phyloP scores from a whole-genome alignment of 2,888 invertebrate genomes.

The Meganola albula region DNA sequence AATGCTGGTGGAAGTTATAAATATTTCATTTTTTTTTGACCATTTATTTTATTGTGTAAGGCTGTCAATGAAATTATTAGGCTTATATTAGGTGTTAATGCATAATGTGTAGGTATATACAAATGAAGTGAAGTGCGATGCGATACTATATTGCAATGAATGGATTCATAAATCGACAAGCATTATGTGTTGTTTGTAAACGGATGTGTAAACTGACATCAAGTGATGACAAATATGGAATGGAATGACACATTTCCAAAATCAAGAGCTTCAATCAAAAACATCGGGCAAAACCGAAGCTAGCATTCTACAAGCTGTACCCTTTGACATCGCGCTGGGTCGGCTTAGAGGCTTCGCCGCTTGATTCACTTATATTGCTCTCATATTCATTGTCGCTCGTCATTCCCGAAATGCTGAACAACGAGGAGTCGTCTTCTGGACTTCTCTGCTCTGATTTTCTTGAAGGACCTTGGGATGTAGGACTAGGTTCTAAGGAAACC shows the following conservation, averaged over 20 bases:
- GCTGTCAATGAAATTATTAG: constrained; percentile 17
- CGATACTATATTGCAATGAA: constrained; percentile 14
- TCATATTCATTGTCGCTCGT: constrained; percentile 77
- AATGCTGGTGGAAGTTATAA: too few relatives aligned
- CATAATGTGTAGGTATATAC: constrained; percentile 14
- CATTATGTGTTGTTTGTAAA: too few relatives aligned
- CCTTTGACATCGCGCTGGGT: constrained; percentile 70
- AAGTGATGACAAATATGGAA: constrained; percentile 17
- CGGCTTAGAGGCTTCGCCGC: constrained; percentile 68
- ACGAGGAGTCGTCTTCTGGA: constrained; percentile 75
- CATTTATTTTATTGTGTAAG: constrained; percentile 20
- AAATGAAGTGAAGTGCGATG: constrained; percentile 18
- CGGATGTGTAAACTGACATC: too few relatives aligned
- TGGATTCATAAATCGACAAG: constrained; percentile 18
- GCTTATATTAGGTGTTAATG: constrained; percentile 18
- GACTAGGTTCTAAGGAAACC: constrained; percentile 66
- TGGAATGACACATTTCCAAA: constrained; percentile 38
- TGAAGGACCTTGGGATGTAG: constrained; percentile 65
- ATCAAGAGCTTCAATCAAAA: constrained; percentile 59
- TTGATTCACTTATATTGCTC: constrained; percentile 74
- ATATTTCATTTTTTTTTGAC: too few relatives aligned
- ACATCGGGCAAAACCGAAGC: constrained; percentile 62
- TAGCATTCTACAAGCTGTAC: constrained; percentile 72
- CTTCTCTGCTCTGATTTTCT: constrained; percentile 73
- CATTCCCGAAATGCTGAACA: constrained; percentile 78